Evolutionary conservation across 2,888 invertebrate genomes (phyloP).

Genomic region (Mesopsocus fuscifrons): DNA sequence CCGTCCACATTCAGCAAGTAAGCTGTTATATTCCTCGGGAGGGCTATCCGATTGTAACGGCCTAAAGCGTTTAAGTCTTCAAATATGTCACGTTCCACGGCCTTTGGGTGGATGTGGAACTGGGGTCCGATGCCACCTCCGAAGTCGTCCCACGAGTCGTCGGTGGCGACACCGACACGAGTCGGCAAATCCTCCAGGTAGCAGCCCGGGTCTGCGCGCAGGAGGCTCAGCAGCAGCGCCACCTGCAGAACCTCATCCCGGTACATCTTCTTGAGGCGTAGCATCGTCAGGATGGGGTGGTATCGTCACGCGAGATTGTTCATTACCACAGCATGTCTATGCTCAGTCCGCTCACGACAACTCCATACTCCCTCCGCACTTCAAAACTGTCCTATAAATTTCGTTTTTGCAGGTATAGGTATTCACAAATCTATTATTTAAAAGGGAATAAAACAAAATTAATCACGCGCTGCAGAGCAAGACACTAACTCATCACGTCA

Average conservation of each 20-base stretch:
- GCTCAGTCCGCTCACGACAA: too few relatives aligned
- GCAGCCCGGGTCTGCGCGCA: conserved; percentile 55
- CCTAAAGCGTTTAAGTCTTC: conserved; percentile 54
- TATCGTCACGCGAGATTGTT: too few relatives aligned
- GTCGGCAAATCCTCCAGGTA: conserved; percentile 26
- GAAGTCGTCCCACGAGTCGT: conserved; percentile 44
- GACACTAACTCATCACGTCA: too few relatives aligned
- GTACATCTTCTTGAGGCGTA: conserved; percentile 64
- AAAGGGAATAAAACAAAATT: too few relatives aligned
- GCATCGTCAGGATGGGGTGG: too few relatives aligned
- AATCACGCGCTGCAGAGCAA: too few relatives aligned
- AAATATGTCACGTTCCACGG: conserved; percentile 47
- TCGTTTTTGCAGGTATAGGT: too few relatives aligned
- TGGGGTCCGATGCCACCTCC: conserved; percentile 34
- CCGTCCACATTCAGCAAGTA: conserved; percentile 37
- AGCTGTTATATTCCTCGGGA: conserved; percentile 35
- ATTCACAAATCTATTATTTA: too few relatives aligned
- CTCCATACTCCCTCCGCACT: too few relatives aligned
- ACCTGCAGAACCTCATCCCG: conserved; percentile 65
- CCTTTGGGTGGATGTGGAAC: conserved; percentile 45
- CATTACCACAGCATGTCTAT: too few relatives aligned
- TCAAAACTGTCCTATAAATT: too few relatives aligned
- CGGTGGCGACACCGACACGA: conserved; percentile 22
- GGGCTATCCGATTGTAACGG: conserved; percentile 33
- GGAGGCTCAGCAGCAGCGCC: conserved; percentile 58